A percentile compares a stretch with the other conserved stretches of the same genome.
These are phyloP conservation scores for Eupithecia abbreviata DNA, from an alignment of 2,888 invertebrate genomes.

Conservation along the genomic window DNA sequence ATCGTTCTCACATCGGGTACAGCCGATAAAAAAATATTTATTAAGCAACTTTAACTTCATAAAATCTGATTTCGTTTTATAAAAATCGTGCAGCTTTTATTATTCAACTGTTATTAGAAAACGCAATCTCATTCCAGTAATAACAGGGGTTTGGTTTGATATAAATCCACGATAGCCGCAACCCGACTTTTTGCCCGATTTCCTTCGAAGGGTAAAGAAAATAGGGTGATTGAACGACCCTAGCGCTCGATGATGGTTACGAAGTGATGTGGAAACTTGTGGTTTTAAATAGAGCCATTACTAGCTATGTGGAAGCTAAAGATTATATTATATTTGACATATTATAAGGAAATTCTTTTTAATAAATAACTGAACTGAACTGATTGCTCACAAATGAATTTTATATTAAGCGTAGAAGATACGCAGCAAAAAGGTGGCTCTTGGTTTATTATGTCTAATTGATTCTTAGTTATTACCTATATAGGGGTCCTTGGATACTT, in stretches of 20 bases:
- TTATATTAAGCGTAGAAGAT: too few species aligned
- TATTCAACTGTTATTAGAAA: slow-evolving; percentile 21
- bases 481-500: too few species aligned
- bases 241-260: not conserved
- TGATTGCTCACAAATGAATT: not conserved
- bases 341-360: too few species aligned
- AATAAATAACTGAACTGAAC: too few species aligned
- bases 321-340: not conserved
- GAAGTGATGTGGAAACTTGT: not conserved
- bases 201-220: slow-evolving; percentile 9
- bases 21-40: too few species aligned
- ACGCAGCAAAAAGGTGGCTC: too few species aligned
- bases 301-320: not conserved
- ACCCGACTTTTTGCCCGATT: slow-evolving; percentile 11
- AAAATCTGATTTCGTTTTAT: not conserved
- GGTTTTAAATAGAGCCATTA: not conserved
- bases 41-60: not conserved
- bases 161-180: slow-evolving; percentile 10
- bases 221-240: slow-evolving; percentile 18
- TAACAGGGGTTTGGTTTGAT: slow-evolving; percentile 15
- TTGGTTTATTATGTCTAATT: too few species aligned
- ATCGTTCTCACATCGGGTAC: too few species aligned
- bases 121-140: slow-evolving; percentile 24
- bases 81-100: slow-evolving; percentile 18
- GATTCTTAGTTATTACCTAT: too few species aligned